A percentile compares a stretch with the other conserved stretches of the same genome.
Conservation (phyloP, 1,140 invertebrate genomes). For the Bombus picipes region DNA sequence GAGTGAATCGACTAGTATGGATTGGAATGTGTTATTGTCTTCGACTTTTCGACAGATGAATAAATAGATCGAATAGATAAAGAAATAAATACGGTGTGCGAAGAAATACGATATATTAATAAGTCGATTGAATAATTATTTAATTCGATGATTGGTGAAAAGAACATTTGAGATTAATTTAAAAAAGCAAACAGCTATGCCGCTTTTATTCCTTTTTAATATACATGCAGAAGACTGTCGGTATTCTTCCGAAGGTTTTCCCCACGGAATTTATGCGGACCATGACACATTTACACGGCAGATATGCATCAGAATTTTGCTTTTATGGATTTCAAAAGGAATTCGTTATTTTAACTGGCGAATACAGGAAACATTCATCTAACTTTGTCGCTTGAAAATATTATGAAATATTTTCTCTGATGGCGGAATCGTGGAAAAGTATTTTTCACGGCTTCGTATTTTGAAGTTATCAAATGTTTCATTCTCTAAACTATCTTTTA, state of each 20-base stretch:
- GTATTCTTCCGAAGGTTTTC: conserved; percentile 5
- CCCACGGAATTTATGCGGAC: not conserved
- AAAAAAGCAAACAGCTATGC: too few relatives aligned
- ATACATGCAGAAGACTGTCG: not conserved
- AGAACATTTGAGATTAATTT: not conserved
- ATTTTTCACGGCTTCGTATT: not conserved
- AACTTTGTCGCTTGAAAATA: not conserved
- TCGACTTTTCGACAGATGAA: not conserved
- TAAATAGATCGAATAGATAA: too few relatives aligned
- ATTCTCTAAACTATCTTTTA: not conserved
- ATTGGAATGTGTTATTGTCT: not conserved
- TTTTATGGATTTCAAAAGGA: conserved; percentile 11
- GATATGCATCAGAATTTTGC: not conserved
- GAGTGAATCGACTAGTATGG: not conserved
- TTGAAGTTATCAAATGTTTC: not conserved
- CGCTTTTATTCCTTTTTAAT: not conserved
- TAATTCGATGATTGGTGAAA: not conserved
- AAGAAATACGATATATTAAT: too few relatives aligned
- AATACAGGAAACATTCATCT: not conserved
- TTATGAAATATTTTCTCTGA: conserved; percentile 1
- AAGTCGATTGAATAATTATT: not conserved
- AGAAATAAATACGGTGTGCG: too few relatives aligned
- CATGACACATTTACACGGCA: not conserved
- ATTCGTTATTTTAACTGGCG: conserved; percentile 22
- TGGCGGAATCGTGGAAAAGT: not conserved